Percentiles rank a stretch among this genome's conserved stretches.
phyloP scores from a whole-genome alignment of 2,113 vertebrate species.

The Mugil cephalus region DNA sequence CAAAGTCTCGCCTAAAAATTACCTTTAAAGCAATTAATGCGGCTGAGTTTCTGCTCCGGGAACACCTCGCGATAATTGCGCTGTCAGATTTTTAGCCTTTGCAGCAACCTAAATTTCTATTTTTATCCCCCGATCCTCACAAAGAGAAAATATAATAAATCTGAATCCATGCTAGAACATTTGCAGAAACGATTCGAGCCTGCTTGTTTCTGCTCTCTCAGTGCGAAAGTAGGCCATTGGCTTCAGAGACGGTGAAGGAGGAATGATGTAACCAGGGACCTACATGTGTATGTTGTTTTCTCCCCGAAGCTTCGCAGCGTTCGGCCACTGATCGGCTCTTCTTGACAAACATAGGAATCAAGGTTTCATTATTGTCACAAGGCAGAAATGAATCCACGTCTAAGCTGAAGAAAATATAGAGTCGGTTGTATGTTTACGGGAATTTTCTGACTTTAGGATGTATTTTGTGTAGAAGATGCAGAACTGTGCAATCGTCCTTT shows the following conservation, averaged over 20 bases:
- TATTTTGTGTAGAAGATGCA: background rate
- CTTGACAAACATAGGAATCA: conserved; percentile 1
- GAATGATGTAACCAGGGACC: conserved; percentile 68
- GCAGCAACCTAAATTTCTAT: conserved; percentile 35
- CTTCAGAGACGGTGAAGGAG: conserved; percentile 55
- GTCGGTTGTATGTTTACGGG: background rate
- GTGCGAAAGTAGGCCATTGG: conserved; percentile 65
- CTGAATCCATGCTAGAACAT: conserved; percentile 16
- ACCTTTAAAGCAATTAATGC: conserved; percentile 53
- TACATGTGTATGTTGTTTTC: conserved; percentile 56
- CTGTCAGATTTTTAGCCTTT: conserved; percentile 41
- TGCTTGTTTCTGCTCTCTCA: conserved; percentile 44
- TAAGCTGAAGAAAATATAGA: background rate
- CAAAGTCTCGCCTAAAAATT: conserved; percentile 45
- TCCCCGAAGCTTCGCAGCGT: conserved; percentile 28
- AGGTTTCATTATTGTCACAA: conserved; percentile 2
- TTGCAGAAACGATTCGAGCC: conserved; percentile 20
- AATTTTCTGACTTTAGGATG: background rate
- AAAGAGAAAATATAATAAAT: conserved; percentile 32
- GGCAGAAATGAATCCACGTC: conserved; percentile 1
- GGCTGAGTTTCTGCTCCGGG: conserved; percentile 36
- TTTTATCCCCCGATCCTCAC: conserved; percentile 29
- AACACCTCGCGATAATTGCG: conserved; percentile 47
- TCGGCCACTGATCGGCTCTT: conserved; percentile 11
- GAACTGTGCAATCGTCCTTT: background rate